phyloP scores from a whole-genome alignment of 2,113 vertebrate genomes.

The Scomber scombrus region DNA sequence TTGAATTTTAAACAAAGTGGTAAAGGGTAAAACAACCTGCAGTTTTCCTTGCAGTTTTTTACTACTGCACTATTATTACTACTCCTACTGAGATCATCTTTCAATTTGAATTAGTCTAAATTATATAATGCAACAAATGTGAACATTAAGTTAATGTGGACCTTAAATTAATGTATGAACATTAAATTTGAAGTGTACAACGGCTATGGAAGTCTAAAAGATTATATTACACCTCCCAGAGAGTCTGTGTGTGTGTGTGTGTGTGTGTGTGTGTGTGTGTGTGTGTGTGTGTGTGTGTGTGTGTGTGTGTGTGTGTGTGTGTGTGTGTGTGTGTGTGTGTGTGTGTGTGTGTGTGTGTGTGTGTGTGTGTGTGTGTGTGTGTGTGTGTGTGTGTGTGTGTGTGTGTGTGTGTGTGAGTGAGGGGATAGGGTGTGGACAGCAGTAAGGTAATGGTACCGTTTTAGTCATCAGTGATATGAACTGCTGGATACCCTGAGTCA shows the following conservation, averaged over 20 bases:
- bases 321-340: slow-evolving; percentile 14
- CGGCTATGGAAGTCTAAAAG: no score
- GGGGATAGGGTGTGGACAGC: slow-evolving; percentile 14
- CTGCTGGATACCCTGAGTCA: slow-evolving; percentile 56
- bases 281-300: slow-evolving; percentile 20
- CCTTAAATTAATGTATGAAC: no score
- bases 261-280: slow-evolving; percentile 12
- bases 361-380: no score
- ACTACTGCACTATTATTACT: no score
- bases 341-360: no score
- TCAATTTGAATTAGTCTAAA: background rate
- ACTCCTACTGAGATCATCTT: background rate
- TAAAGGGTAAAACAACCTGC: no score
- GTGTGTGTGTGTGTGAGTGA: slow-evolving; percentile 16
- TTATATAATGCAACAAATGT: background rate
- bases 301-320: slow-evolving; percentile 14
- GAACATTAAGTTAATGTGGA: background rate
- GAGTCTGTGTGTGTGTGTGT: slow-evolving; percentile 20
- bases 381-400: slow-evolving; percentile 17
- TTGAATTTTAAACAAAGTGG: no score
- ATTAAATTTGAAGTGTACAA: background rate
- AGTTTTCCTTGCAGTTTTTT: no score
- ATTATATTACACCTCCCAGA: no score
- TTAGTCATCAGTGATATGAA: slow-evolving; percentile 71
- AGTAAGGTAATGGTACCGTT: slow-evolving; percentile 34